Evolutionary conservation across 2,888 invertebrate genomes (phyloP).

Genomic region (Dione juno): DNA sequence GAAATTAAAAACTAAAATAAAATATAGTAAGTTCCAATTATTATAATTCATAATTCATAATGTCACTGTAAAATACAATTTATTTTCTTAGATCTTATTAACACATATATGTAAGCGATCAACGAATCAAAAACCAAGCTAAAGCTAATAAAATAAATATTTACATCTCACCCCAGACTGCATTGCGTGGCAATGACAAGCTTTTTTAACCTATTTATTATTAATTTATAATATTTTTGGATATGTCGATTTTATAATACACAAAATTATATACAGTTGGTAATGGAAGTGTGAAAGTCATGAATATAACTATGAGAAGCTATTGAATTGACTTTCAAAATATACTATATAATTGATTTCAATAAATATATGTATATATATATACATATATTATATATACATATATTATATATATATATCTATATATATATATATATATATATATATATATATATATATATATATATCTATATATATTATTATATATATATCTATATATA

Average conservation of each 20-base stretch:
- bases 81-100: constrained; percentile 22
- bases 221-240: constrained; percentile 67
- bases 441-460: neutral
- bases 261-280: constrained; percentile 66
- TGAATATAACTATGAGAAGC: constrained; percentile 17
- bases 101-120: constrained; percentile 34
- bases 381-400: too few relatives aligned
- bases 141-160: constrained; percentile 48
- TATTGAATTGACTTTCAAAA: neutral
- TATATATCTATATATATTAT: too few relatives aligned
- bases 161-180: constrained; percentile 54
- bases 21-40: neutral
- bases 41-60: neutral
- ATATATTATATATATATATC: too few relatives aligned
- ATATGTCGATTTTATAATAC: constrained; percentile 62
- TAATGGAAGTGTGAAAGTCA: constrained; percentile 75
- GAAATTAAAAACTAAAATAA: too few relatives aligned
- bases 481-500: too few relatives aligned
- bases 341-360: neutral
- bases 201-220: constrained; percentile 64
- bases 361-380: too few relatives aligned
- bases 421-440: neutral
- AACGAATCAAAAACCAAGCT: constrained; percentile 40
- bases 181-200: constrained; percentile 57
- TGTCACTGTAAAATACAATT: constrained; percentile 1